Percentiles rank a stretch among this genome's conserved stretches.
Conservation (phyloP, 1,140 invertebrate species). For the Contarinia nasturtii region DNA sequence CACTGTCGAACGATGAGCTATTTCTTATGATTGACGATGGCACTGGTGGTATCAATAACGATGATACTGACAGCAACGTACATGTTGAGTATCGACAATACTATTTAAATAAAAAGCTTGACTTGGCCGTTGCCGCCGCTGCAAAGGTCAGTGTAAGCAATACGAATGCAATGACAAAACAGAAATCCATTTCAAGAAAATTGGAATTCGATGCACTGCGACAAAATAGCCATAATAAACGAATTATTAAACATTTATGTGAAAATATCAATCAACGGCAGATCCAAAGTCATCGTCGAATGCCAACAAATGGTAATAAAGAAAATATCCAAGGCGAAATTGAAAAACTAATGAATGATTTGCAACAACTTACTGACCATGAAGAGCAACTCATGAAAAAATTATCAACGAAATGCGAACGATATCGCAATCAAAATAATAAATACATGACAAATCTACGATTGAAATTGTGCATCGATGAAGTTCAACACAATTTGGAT, state of each 20-base stretch:
- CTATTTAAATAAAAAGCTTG: not conserved
- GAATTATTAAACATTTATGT: not conserved
- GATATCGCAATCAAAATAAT: slow-evolving; percentile 1
- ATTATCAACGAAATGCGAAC: not conserved
- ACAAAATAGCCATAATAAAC: not conserved
- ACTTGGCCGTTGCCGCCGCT: not conserved
- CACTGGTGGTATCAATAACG: not conserved
- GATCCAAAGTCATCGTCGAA: not conserved
- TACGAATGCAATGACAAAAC: not conserved
- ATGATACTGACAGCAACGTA: not conserved
- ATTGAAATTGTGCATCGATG: not conserved
- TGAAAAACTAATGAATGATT: not conserved
- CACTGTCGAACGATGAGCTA: not conserved
- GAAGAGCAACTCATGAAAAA: not conserved
- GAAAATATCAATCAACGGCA: not conserved
- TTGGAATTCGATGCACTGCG: not conserved
- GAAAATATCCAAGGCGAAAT: not conserved
- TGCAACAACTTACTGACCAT: not conserved
- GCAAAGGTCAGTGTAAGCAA: not conserved
- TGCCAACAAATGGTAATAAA: not conserved
- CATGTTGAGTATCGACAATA: slow-evolving; percentile 1
- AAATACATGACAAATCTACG: not conserved
- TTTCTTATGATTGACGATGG: not conserved
- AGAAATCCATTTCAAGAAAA: not conserved
- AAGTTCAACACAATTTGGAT: not conserved